A percentile compares a stretch with the other conserved stretches of the same genome.
Evolutionary conservation across 2,113 vertebrate species (phyloP).

Genomic region (Proteles cristata): DNA sequence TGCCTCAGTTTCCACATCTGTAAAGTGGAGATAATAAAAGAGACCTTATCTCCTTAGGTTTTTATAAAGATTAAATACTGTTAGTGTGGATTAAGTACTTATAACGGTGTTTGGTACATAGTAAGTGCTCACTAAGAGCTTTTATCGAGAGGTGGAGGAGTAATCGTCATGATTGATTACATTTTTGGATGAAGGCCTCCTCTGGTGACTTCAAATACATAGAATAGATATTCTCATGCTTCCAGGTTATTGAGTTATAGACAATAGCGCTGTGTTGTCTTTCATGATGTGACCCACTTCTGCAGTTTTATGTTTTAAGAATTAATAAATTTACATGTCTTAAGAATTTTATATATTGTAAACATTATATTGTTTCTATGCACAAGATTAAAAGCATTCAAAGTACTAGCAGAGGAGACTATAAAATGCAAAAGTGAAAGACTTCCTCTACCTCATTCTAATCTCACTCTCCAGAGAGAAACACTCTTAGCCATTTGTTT

Average conservation of each 20-base stretch:
- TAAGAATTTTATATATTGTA: neutral
- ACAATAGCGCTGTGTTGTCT: neutral
- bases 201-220: neutral
- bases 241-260: neutral
- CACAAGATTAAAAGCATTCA: neutral
- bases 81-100: neutral
- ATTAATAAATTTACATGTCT: neutral
- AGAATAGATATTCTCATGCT: neutral
- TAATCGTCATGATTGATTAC: too few species aligned
- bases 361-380: neutral
- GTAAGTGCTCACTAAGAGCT: neutral
- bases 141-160: fast-evolving
- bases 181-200: neutral
- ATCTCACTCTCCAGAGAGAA: neutral
- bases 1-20: neutral
- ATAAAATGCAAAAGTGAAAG: neutral
- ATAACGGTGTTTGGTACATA: fast-evolving
- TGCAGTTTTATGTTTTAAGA: neutral
- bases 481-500: neutral
- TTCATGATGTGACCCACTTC: neutral
- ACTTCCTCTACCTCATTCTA: neutral
- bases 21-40: neutral
- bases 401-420: neutral
- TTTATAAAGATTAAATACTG: neutral
- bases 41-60: neutral